Conservation (phyloP, 2,797 vertebrate genomes). For the Sebastes minor region DNA sequence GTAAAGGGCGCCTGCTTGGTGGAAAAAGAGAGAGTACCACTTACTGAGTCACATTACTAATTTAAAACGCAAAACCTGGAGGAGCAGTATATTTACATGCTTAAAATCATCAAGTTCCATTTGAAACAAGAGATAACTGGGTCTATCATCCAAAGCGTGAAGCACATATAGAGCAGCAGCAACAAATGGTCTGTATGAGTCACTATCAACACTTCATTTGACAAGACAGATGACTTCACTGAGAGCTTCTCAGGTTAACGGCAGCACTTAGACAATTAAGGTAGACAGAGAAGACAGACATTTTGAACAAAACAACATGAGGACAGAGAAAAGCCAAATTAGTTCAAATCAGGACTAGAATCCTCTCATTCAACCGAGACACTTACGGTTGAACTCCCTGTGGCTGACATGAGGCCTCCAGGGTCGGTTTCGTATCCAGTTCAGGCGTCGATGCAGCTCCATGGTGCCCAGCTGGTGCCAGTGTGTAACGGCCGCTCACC, state of each 20-base stretch:
- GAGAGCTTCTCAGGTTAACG: conserved; percentile 48
- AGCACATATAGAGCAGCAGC: background rate
- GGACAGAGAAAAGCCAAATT: background rate
- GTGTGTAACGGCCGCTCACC: conserved; percentile 39
- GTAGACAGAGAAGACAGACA: background rate
- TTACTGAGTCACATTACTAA: conserved; percentile 4
- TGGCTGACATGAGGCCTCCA: conserved; percentile 83
- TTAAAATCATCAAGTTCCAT: background rate
- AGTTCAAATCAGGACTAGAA: background rate
- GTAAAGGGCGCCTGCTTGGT: background rate
- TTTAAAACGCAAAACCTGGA: conserved; percentile 3
- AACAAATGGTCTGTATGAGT: background rate
- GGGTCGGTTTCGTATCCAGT: conserved; percentile 87
- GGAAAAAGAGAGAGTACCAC: background rate
- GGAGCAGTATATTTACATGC: background rate
- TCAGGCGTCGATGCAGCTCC: conserved; percentile 88
- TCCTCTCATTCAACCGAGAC: background rate
- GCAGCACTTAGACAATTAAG: conserved; percentile 40
- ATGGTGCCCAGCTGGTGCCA: conserved; percentile 78
- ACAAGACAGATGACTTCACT: conserved; percentile 18
- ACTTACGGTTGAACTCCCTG: conserved; percentile 90
- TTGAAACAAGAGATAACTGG: background rate
- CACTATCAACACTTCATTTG: background rate
- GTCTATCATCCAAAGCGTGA: background rate
- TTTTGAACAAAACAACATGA: background rate